phyloP scores from a whole-genome alignment of 2,888 invertebrate genomes.

The Drosophila engyochracea region DNA sequence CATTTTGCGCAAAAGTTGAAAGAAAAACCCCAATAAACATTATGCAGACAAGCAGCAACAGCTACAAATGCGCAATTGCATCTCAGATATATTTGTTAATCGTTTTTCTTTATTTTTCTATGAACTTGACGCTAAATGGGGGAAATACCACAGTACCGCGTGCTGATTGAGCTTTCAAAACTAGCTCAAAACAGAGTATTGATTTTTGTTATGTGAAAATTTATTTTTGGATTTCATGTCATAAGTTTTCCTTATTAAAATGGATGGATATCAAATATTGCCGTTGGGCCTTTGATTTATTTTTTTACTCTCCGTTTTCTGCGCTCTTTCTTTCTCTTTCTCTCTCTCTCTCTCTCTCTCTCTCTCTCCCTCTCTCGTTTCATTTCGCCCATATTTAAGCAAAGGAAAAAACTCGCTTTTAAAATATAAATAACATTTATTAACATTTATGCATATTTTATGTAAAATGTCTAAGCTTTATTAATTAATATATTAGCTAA shows the following conservation, averaged over 20 bases:
- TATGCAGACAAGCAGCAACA: conserved; percentile 1
- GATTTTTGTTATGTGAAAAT: too few relatives aligned
- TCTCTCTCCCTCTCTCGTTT: too few relatives aligned
- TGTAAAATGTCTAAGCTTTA: background rate
- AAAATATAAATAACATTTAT: background rate
- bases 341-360: background rate
- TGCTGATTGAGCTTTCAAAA: background rate
- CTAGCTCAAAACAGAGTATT: background rate
- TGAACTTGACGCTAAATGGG: background rate
- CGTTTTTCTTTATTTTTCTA: background rate
- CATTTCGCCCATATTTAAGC: background rate
- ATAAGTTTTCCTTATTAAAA: background rate
- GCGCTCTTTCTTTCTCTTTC: background rate
- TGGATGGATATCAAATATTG: background rate
- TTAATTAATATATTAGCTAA: background rate
- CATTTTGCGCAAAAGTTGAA: conserved; percentile 20
- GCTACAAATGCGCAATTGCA: conserved; percentile 6
- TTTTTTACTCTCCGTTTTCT: background rate
- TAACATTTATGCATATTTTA: background rate
- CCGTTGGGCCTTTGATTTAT: background rate
- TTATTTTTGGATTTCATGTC: background rate
- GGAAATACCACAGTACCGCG: background rate
- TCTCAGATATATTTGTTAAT: background rate
- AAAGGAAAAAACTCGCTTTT: background rate
- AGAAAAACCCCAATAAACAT: conserved; percentile 18